A percentile compares a stretch with the other conserved stretches of the same genome.
phyloP scores from a whole-genome alignment of 2,797 vertebrate genomes.

The Arnoldichthys spilopterus region DNA sequence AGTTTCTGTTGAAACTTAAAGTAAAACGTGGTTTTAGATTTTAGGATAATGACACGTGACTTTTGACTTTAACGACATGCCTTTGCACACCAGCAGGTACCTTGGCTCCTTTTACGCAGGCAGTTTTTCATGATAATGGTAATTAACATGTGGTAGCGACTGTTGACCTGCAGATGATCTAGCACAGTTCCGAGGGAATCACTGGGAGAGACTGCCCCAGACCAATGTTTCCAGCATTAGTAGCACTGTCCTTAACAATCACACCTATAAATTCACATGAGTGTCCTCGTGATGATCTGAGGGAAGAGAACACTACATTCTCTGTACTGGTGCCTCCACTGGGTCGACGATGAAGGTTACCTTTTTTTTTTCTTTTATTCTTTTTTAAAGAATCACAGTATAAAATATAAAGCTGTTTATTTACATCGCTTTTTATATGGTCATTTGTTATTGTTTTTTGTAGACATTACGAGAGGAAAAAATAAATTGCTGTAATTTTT shows the following conservation, averaged over 20 bases:
- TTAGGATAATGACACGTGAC: no score
- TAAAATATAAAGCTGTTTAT: slow-evolving; percentile 68
- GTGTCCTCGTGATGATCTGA: slow-evolving; percentile 27
- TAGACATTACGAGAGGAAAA: slow-evolving; percentile 70
- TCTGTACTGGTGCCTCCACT: slow-evolving; percentile 25
- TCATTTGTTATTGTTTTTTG: slow-evolving; percentile 73
- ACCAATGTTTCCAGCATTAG: background rate
- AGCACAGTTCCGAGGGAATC: no score
- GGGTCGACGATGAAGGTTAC: slow-evolving; percentile 38
- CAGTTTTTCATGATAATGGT: no score
- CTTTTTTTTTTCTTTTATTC: slow-evolving; percentile 8
- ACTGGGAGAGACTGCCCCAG: no score
- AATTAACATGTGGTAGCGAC: no score
- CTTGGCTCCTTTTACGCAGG: no score
- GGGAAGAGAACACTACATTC: slow-evolving; percentile 36
- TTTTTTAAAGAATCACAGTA: slow-evolving; percentile 8
- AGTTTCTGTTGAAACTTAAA: no score
- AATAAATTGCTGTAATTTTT: slow-evolving; percentile 77
- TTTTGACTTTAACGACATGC: no score
- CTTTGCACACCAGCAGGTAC: no score
- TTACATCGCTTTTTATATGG: slow-evolving; percentile 73
- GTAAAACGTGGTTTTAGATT: no score
- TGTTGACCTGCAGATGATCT: no score
- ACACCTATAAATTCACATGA: slow-evolving; percentile 96
- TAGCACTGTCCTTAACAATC: slow-evolving; percentile 78